Percentiles rank a stretch among this genome's conserved stretches.
Evolutionary conservation across 2,797 vertebrate genomes (phyloP).

Genomic region (Semaprochilodus insignis): DNA sequence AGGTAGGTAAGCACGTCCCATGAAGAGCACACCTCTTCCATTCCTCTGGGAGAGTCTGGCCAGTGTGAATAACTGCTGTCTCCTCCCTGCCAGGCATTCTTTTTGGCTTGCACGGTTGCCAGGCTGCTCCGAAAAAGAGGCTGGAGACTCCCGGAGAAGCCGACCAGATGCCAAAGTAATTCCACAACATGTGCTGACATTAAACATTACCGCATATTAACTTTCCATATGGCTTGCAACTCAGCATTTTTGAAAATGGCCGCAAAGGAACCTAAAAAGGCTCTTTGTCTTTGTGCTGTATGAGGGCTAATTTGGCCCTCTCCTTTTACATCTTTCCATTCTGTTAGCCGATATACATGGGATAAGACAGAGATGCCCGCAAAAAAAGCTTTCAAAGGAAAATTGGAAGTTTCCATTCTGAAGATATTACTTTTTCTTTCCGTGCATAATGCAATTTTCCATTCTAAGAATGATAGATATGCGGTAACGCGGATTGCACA

Average conservation of each 20-base stretch:
- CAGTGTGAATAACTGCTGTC: constrained; percentile 70
- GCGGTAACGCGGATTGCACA: constrained; percentile 28
- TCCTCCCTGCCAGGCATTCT: constrained; percentile 67
- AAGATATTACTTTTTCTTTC: constrained; percentile 13
- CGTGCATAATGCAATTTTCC: constrained; percentile 14
- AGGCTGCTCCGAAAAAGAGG: constrained; percentile 71
- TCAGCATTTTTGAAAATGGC: constrained; percentile 78
- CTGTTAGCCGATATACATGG: constrained; percentile 73
- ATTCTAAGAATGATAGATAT: constrained; percentile 33
- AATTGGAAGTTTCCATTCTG: constrained; percentile 63
- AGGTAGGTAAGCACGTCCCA: constrained; percentile 54
- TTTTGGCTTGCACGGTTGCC: constrained; percentile 72
- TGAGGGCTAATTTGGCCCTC: constrained; percentile 79
- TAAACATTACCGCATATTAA: constrained; percentile 83
- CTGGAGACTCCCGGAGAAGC: constrained; percentile 76
- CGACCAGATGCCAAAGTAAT: constrained; percentile 82
- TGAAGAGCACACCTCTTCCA: constrained; percentile 68
- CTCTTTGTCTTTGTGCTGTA: constrained; percentile 83
- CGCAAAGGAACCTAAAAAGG: constrained; percentile 75
- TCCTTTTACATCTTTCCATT: constrained; percentile 85
- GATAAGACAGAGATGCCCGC: constrained; percentile 63
- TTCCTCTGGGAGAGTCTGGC: constrained; percentile 70
- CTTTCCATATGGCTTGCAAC: constrained; percentile 85
- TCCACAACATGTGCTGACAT: constrained; percentile 86
- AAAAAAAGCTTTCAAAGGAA: constrained; percentile 53